Conservation (phyloP, 2,888 invertebrate species). For the Melipona bicolor region DNA sequence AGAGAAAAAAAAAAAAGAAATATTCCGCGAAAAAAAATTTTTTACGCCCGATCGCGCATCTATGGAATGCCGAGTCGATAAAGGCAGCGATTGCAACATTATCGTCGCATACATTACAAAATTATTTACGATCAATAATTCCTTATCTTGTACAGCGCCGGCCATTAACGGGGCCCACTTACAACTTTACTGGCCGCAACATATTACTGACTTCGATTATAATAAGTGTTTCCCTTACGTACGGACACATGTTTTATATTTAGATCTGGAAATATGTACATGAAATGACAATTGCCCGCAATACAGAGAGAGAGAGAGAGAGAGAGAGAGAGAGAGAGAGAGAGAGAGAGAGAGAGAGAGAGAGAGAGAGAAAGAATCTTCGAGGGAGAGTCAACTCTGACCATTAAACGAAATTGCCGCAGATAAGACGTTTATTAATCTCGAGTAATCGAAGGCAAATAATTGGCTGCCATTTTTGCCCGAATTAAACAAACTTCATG, state of each 20-base stretch:
- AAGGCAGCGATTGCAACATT: constrained; percentile 68
- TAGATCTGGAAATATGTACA: constrained; percentile 12
- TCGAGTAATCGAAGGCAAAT: constrained; percentile 3
- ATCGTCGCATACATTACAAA: constrained; percentile 70
- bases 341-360: too few species aligned
- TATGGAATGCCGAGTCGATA: constrained; percentile 62
- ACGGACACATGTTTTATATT: constrained; percentile 24
- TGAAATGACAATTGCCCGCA: constrained; percentile 32
- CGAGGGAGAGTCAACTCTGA: not conserved
- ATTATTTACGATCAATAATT: constrained; percentile 73
- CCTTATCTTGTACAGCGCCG: constrained; percentile 66
- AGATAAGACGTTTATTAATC: constrained; percentile 35
- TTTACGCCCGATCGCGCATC: constrained; percentile 63
- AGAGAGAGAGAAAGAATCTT: too few species aligned
- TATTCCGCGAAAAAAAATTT: constrained; percentile 29
- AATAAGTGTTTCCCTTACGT: constrained; percentile 46
- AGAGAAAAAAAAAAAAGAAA: too few species aligned
- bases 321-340: too few species aligned
- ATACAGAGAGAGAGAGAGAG: not conserved
- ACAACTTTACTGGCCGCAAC: constrained; percentile 60
- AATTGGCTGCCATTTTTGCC: not conserved
- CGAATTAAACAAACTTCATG: not conserved
- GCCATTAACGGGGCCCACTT: constrained; percentile 71
- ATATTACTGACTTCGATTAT: constrained; percentile 45
- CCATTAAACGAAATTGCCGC: constrained; percentile 32